Base-by-base conservation (phyloP, 2,797 vertebrate species). In the Sciurus carolinensis region DNA sequence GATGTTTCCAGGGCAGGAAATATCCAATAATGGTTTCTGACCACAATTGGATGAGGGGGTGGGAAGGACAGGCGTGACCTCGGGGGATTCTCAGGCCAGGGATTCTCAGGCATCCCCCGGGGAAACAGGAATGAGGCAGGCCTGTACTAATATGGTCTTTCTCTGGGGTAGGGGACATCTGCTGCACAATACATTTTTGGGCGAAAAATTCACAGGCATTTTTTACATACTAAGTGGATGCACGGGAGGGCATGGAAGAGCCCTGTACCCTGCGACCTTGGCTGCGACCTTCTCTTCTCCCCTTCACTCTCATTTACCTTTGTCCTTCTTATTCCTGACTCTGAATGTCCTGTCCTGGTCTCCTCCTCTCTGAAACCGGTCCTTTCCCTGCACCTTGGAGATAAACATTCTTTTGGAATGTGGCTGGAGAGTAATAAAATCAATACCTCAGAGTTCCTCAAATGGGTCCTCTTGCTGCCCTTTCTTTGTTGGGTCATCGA, bases 91-190 rank as follows among this genome's bases (percentile, higher is more conserved):
- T 82, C 36, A 52, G 77, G 57, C 26, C 11, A 71, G 91, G 82
- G 86, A 84, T 88, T 96, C 89, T 73, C 91, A 82, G 89, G 88
- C 86, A 18, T 96, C 97, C 97, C 95, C 30, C 1, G 92, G 85
- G 95, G 72, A 91, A 77, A 84, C 18, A 79, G 86, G 96, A 95
- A 97, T 66, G 95, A 52, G 83, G 18, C 0, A 26, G 47, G 82
- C 39, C 1, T 96, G 92, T 20, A 88, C 96, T 94, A 83, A 95
- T 87, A 83, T 75, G 96, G 95, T 64, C 67, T 83, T 44, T 87
- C 75, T 62, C 62, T 52, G 9, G 91, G 42, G 67, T 2, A 17
- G 62, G 94, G 85, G 71, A n/a, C 57, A 44, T 84, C 80, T 73
- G 64, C 39, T 0, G 47, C 59, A 71, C 36, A 30, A 3, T 9